Base-by-base conservation (phyloP, 2,113 vertebrate genomes). In the Cololabis saira region DNA sequence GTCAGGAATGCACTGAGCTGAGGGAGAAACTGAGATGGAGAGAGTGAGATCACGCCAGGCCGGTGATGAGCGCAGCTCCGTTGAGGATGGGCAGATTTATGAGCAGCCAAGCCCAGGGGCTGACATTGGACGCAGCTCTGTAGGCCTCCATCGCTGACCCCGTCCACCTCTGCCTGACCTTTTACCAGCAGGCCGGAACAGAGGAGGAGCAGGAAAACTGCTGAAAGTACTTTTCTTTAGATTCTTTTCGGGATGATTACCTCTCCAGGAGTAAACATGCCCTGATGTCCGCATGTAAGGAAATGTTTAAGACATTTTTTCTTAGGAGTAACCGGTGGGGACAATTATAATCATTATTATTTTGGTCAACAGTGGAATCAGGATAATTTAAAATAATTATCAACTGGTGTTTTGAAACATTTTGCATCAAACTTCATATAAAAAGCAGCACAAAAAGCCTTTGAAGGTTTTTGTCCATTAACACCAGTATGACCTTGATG, bases 1-100 rank as follows among this genome's bases (percentile, higher is more conserved):
- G 85, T 81, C 12, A 78, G 81, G 86, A 91, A 93, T 92, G 85
- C 79, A 64, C 54, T 68, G 75, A 76, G 61, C 40, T 58, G 16
- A 58, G 77, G 71, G 59, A 74, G 63, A 78, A 54, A 73, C 3
- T 22, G 62, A 69, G 43, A 70, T 15, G 12, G 61, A 70, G 44
- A 47, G 61, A 57, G 56, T 27, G 52, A 69, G 51, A 70, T 70
- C 76, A 56, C 55, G 45, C 57, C 51, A 56, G 80, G 74, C 56
- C 55, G 80, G 50, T 30, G 56, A 75, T 75, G 64, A 75, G 69
- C 18, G 19, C 66, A 72, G 61, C 45, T 30, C 30, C 15, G 13
- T 15, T 53, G 54, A 63, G 48, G 49, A 75, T 71, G 21, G 44
- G 48, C 45, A 76, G 87, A 90, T 92, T 91, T 90, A 89, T 62